These are phyloP conservation scores for Neoarius graeffei DNA, from an alignment of 2,113 vertebrate species.

Conservation along the genomic window DNA sequence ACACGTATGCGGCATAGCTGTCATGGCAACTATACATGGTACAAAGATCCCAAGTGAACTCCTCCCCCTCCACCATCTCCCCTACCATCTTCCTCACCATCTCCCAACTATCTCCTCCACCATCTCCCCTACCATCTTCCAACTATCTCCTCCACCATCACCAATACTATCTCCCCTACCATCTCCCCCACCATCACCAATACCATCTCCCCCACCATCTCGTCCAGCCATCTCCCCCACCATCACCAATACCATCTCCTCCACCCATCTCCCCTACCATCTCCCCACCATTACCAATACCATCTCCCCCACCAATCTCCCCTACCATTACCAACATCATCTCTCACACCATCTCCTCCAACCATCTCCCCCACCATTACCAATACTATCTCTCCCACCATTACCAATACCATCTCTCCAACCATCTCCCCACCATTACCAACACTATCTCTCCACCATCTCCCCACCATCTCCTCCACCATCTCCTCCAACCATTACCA, in stretches of 20 bases:
- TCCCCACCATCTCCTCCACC: background rate
- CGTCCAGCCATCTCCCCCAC: background rate
- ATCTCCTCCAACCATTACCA: too few species aligned
- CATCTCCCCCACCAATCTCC: background rate
- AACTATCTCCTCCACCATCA: background rate
- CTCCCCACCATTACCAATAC: background rate
- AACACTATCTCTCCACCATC: background rate
- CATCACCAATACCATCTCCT: background rate
- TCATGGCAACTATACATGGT: conserved; percentile 47
- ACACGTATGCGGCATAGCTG: conserved; percentile 45
- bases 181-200: background rate
- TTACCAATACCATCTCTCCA: too few species aligned
- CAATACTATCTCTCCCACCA: background rate
- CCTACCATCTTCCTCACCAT: background rate
- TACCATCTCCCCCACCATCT: background rate
- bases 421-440: background rate
- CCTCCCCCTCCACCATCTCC: background rate
- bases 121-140: background rate
- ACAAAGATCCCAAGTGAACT: conserved; percentile 44
- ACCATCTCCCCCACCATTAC: background rate
- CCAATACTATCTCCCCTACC: background rate
- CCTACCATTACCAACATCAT: background rate
- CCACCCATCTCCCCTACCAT: background rate
- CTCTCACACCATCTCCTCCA: background rate
- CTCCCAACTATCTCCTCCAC: background rate